Conservation (phyloP, 2,888 invertebrate species). For the Synergus umbraculus region DNA sequence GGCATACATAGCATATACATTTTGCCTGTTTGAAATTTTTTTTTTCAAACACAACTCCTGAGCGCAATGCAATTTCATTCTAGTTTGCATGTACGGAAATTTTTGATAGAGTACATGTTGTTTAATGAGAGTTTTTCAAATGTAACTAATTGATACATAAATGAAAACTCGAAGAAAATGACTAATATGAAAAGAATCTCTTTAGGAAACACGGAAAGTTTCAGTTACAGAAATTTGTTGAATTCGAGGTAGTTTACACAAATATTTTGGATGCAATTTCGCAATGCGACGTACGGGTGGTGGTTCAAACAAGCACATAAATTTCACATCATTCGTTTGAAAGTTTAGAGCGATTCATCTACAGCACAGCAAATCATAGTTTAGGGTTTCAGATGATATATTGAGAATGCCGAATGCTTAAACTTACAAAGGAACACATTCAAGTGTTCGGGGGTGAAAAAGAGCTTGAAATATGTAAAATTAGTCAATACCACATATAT, state of each 20-base stretch:
- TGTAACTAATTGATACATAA: background rate
- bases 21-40: background rate
- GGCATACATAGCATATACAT: background rate
- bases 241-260: background rate
- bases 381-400: constrained; percentile 49
- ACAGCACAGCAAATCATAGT: constrained; percentile 61
- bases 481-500: no score
- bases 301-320: background rate
- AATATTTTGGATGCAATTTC: background rate
- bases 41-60: background rate
- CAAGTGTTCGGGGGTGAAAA: no score
- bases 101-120: background rate
- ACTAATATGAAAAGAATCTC: background rate
- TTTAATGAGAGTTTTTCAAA: background rate
- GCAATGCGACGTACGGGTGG: background rate
- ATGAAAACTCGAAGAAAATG: background rate
- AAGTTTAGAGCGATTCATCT: constrained; percentile 44
- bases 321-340: background rate
- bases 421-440: constrained; percentile 47
- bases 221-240: background rate
- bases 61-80: background rate
- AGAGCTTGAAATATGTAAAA: no score
- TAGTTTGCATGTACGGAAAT: background rate
- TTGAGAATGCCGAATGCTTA: constrained; percentile 74
- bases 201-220: background rate